Base-by-base conservation (phyloP, 2,888 invertebrate genomes). In the Perdita meconis region DNA sequence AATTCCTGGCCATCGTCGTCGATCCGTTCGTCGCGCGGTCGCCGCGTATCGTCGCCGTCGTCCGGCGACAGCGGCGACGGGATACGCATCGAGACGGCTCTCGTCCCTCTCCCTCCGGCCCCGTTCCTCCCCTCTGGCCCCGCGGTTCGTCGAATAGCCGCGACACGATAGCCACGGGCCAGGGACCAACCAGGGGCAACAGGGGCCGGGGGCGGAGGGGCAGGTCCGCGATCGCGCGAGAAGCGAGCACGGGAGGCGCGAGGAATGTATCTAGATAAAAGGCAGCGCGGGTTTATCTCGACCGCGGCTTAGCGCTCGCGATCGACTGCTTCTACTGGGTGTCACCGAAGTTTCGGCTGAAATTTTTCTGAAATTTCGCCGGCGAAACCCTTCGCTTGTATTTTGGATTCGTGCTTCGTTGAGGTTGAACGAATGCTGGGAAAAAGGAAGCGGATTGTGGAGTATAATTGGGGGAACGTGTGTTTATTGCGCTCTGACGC, bases 191-290 rank as follows among this genome's bases (percentile, higher is more conserved):
- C n/a, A n/a, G n/a, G n/a, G 34, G 22, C 63, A 36, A n/a, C 26
- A 40, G 34, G 19, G 34, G 22, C 24, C 10, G 2, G 44, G 36
- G 42, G 10, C 36, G 16, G 57, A 26, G 50, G 10, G n/a, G 13
- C n/a, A 50, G 63, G 59, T 50, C 40, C 60, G 59, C 77, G 76
- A 61, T 50, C 68, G 63, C 72, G 78, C 61, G 65, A 70, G 76
- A 51, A 47, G 44, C 53, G 47, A 51, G 67, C 22, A 55, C 64
- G 69, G 47, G 59, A 70, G 68, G 68, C 70, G 77, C 81, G 76
- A 79, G 81, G 81, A 79, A 82, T 80, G 81, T 80, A 80, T 83
- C 81, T 80, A 78, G 77, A 81, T 80, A 80, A 81, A 80, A 78
- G 70, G 47, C 72, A 26, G 55, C 70, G 65, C 74, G 78, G 66